Evolutionary conservation across 2,797 vertebrate genomes (phyloP).

Genomic region (Sylvia borin): DNA sequence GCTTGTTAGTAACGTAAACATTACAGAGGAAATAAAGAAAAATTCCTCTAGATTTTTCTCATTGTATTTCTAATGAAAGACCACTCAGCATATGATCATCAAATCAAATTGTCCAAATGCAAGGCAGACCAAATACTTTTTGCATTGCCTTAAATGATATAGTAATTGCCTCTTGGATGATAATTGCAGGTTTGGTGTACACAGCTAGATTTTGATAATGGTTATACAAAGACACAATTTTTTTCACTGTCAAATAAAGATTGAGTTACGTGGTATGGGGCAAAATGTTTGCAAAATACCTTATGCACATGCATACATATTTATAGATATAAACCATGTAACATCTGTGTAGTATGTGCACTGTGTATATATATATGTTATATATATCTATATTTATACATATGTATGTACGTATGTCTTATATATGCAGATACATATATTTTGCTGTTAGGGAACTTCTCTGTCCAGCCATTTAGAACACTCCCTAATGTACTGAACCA

Average conservation of each 20-base stretch:
- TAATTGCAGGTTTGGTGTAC: background rate
- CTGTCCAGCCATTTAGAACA: background rate
- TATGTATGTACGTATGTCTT: too few species aligned
- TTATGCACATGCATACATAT: background rate
- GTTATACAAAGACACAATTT: background rate
- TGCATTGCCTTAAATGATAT: background rate
- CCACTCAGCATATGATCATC: accelerated
- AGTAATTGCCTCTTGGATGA: background rate
- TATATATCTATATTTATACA: too few species aligned
- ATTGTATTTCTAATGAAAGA: background rate
- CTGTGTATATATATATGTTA: background rate
- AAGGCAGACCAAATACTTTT: background rate
- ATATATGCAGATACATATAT: too few species aligned
- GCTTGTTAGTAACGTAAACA: background rate
- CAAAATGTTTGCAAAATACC: background rate
- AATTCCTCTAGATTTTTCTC: background rate
- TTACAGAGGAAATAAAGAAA: background rate
- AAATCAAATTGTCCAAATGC: background rate
- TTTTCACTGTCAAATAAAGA: background rate
- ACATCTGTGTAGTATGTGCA: background rate
- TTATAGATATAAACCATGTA: background rate
- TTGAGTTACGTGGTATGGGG: accelerated
- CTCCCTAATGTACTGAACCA: background rate
- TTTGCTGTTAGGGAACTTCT: background rate
- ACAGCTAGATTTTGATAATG: background rate